A percentile compares a stretch with the other conserved stretches of the same genome.
Conservation (phyloP, 30 jellyfish, hydroid and myxozoan genomes). For the Aurelia aurita complex sp. Pacific region DNA sequence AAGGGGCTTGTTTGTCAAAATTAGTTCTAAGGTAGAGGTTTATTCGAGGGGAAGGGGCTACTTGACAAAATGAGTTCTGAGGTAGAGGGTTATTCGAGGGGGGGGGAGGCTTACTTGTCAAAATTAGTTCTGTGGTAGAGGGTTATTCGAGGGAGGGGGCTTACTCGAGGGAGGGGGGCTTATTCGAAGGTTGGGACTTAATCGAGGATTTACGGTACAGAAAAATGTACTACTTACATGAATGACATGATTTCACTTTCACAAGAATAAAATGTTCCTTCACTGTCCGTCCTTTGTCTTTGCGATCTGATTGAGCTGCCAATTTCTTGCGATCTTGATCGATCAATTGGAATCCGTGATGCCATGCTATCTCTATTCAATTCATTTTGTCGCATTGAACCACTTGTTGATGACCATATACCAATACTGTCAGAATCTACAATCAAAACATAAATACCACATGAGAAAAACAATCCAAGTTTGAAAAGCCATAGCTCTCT, state of each 20-base stretch:
- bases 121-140: no score
- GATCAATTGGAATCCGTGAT: slow-evolving; percentile 67
- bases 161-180: no score
- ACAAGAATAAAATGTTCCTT: slow-evolving; percentile 95
- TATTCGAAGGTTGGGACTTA: no score
- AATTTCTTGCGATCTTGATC: slow-evolving; percentile 62
- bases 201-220: no score
- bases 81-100: no score
- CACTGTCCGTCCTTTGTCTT: slow-evolving; percentile 70
- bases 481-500: neutral
- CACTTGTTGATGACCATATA: slow-evolving; percentile 58
- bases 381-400: slow-evolving; percentile 30
- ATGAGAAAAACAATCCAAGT: neutral
- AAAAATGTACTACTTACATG: slow-evolving; percentile 11
- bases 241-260: slow-evolving; percentile 56
- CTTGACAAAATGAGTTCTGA: no score
- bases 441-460: neutral
- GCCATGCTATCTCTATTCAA: slow-evolving; percentile 56
- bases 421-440: slow-evolving; percentile 67
- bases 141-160: no score
- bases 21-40: no score
- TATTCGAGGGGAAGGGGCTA: no score
- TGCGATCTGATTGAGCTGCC: slow-evolving; percentile 34
- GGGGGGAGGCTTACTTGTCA: no score
- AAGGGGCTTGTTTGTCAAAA: no score